Base-by-base conservation (phyloP, 2,888 invertebrate species). In the Erebia epiphron region DNA sequence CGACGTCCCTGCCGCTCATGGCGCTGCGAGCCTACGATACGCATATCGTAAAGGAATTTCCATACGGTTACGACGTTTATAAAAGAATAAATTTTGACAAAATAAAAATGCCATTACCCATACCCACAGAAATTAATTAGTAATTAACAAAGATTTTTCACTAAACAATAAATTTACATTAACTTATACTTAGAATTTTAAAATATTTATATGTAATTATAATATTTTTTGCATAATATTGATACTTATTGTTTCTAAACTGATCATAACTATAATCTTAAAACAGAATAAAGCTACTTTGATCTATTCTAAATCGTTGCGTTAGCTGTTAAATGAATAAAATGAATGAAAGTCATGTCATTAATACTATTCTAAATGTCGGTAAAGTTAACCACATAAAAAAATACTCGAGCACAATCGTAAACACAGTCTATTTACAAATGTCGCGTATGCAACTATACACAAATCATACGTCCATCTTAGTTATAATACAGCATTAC, bases 1-100 rank as follows among this genome's bases (percentile, higher is more conserved):
- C 91, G 72, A 87, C 87, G 73, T 87, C 89, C 75, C 88, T 86
- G 74, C 80, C 81, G 78, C 80, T 82, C 72, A 66, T 65, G 69
- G 78, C 79, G 74, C 83, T 80, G 75, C 87, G 88, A 82, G 85
- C 84, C 89, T 89, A 88, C 69, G 68, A 72, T 66, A 73, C 60
- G 71, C 69, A 69, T 69, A 69, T 68, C 67, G 60, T 68, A 61
- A 73, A 64, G 57, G 50, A 63, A 49, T 14, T 35, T 57, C 60
- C 41, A 16, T 57, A 62, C 13, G 49, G 46, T 62, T 46, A n/a
- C 50, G 49, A 57, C n/a, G 14, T 56, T 43, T 43, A 5, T 14
- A 46, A 16, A 43, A 49, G 1, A 52, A 16, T 16, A 50, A 35
- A 11, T 46, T 46, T 41, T 14, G 7, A 43, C 50, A 43, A 21